Evolutionary conservation across 2,113 vertebrate species (phyloP), one percentile per base, ranked within the genome.

Genomic region (Porphyrio hochstetteri): DNA sequence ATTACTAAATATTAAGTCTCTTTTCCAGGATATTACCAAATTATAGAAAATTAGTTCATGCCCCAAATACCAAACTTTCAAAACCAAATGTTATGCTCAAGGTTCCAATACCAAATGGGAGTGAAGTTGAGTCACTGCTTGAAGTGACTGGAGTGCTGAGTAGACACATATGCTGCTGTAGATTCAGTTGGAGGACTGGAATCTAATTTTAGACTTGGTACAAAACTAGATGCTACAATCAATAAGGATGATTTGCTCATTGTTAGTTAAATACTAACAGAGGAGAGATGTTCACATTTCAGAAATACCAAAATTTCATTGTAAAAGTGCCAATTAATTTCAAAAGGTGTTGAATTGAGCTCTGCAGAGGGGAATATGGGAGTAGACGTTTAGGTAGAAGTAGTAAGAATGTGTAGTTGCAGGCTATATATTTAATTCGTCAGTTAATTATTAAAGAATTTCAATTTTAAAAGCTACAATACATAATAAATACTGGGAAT

Each of bases 241-340:
- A 94, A 79, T 74, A 86, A 76, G 9, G 29, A 38, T 61, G 48
- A 72, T 91, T 85, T 82, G 3, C 35, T 72, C 28, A 57, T 82
- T 88, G 35, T 80, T 65, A 82, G 63, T 25, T 38, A 90, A 93
- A 72, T 69, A 53, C 24, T 61, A 82, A 65, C 11, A 80, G 21
- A 63, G 25, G 36, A 82, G 38, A 76, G 29, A 82, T 10, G 33
- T 61, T 85, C 63, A 69, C 29, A 71, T 65, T 44, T 86, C 35
- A 95, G 67, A 69, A 93, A 85, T 48, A 53, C 5, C 57, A 83
- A 89, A 91, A 84, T 89, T 86, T 88, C 35, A 60, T 42, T 92
- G 16, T 61, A n/a, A 29, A 70, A 65, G 10, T 76, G 16, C n/a
- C 44, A 65, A 16, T 72, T 87, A 42, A 50, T 90, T 90, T 88